Evolutionary conservation across 2,113 vertebrate species (phyloP).

Genomic region (Parotia lawesii): DNA sequence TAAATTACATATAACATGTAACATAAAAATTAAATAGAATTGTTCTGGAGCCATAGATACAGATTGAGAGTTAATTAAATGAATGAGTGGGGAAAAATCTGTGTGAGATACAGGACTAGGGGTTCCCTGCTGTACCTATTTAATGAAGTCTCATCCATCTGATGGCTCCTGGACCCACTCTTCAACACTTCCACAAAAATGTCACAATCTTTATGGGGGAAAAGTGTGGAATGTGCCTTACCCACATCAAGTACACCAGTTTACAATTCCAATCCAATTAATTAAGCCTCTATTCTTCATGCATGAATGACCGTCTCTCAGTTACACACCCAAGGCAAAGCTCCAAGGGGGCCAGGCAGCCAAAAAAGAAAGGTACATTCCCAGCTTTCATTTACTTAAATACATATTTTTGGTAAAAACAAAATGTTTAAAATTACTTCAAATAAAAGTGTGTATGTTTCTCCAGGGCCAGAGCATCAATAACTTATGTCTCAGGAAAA

Average conservation of each 20-base stretch:
- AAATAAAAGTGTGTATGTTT: not conserved
- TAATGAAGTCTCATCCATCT: conserved; percentile 70
- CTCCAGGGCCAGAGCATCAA: conserved; percentile 30
- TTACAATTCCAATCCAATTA: conserved; percentile 70
- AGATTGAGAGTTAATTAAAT: conserved; percentile 64
- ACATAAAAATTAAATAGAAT: conserved; percentile 67
- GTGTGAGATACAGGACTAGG: conserved; percentile 32
- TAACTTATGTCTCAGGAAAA: conserved; percentile 34
- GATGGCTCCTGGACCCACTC: conserved; percentile 62
- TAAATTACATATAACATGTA: conserved; percentile 67
- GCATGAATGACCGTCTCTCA: conserved; percentile 56
- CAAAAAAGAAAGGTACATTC: conserved; percentile 25
- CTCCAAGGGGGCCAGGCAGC: conserved; percentile 45
- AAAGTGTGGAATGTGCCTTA: conserved; percentile 61
- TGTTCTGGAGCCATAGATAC: conserved; percentile 60
- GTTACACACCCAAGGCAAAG: conserved; percentile 56
- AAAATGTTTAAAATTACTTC: conserved; percentile 22
- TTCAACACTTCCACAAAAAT: conserved; percentile 69
- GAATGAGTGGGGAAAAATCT: not conserved
- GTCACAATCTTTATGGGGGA: conserved; percentile 68
- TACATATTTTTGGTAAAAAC: conserved; percentile 11
- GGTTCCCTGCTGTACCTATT: conserved; percentile 64
- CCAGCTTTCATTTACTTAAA: conserved; percentile 31
- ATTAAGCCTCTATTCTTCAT: conserved; percentile 70
- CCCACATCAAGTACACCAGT: conserved; percentile 64